These are phyloP conservation scores for Spheniscus mendiculus DNA, from an alignment of 2,113 vertebrate genomes.

Conservation along the genomic window DNA sequence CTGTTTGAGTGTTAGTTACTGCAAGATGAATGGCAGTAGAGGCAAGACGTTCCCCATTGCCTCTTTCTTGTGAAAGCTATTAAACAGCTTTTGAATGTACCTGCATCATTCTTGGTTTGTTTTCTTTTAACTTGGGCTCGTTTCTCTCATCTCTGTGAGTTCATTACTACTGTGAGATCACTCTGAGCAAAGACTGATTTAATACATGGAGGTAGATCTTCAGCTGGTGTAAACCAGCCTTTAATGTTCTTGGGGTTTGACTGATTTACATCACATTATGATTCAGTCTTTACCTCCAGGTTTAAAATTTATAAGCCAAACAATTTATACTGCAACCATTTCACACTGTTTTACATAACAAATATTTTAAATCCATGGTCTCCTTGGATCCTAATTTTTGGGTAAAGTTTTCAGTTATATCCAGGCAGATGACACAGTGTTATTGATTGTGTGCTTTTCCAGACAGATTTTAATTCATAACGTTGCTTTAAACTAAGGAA, in stretches of 20 bases:
- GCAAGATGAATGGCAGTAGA: background rate
- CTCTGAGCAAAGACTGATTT: background rate
- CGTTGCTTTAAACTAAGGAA: background rate
- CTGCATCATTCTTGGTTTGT: background rate
- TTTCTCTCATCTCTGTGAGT: background rate
- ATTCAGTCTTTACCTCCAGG: background rate
- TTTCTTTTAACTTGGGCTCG: background rate
- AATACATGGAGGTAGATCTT: background rate
- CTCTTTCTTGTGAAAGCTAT: background rate
- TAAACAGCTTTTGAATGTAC: background rate
- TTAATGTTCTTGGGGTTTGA: background rate
- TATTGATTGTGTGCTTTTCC: background rate
- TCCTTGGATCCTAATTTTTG: background rate
- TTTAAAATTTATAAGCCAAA: background rate
- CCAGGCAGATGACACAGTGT: background rate
- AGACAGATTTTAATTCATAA: background rate
- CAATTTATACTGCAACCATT: background rate
- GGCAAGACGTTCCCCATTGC: background rate
- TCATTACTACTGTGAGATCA: background rate
- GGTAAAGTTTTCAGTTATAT: background rate
- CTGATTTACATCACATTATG: background rate
- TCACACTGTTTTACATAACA: background rate
- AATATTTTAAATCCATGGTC: background rate
- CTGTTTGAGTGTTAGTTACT: background rate
- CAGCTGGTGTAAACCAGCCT: background rate